A percentile compares a stretch with the other conserved stretches of the same genome.
Conservation (phyloP, 1,140 invertebrate genomes). For the Pristionchus pacificus region DNA sequence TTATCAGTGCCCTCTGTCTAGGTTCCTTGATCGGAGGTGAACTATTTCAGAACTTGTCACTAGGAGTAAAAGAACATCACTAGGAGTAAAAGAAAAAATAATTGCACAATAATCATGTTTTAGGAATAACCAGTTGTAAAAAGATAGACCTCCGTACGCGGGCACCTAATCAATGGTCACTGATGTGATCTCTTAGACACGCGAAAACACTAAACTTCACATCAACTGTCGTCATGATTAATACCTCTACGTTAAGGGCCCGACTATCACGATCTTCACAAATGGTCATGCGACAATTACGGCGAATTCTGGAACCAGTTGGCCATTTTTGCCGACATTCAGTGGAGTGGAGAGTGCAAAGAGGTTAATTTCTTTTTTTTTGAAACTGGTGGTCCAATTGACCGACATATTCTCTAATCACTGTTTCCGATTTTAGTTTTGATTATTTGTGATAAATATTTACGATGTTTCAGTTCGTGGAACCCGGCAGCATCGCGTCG, state of each 20-base stretch:
- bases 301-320: conserved; percentile 62
- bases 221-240: neutral
- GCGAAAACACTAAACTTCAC: too few species aligned
- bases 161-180: too few species aligned
- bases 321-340: conserved; percentile 58
- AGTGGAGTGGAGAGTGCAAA: conserved; percentile 57
- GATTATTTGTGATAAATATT: neutral
- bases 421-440: conserved; percentile 22
- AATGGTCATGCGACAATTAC: conserved; percentile 62
- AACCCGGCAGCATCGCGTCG: conserved; percentile 57
- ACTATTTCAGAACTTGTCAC: too few species aligned
- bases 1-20: neutral
- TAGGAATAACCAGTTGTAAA: too few species aligned
- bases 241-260: conserved; percentile 46
- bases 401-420: too few species aligned
- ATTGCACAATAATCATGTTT: too few species aligned
- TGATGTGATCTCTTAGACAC: too few species aligned
- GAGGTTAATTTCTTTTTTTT: conserved; percentile 47
- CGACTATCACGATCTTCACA: conserved; percentile 60
- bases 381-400: too few species aligned
- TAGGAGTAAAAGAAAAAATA: too few species aligned
- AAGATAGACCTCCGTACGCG: too few species aligned
- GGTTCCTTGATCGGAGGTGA: neutral
- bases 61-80: too few species aligned
- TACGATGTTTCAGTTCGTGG: conserved; percentile 56